These are phyloP conservation scores for Morone saxatilis DNA, from an alignment of 2,113 vertebrate genomes.

Conservation along the genomic window DNA sequence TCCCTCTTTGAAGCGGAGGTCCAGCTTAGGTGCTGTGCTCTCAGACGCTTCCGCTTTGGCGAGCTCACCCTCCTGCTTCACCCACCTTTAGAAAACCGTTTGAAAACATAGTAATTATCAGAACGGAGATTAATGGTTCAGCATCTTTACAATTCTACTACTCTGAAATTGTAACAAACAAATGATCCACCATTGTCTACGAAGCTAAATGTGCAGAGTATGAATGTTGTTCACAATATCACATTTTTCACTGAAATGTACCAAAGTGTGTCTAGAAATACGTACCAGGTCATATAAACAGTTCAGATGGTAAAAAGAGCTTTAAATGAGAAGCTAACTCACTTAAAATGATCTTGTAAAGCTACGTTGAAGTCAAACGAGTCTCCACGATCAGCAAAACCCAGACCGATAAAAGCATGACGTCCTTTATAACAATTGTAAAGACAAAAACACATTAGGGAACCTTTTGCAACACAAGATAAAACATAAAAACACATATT, in stretches of 20 bases:
- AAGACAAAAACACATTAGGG: neutral
- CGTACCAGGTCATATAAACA: neutral
- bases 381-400: conserved; percentile 94
- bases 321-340: conserved; percentile 71
- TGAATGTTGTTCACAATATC: neutral
- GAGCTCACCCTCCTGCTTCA: conserved; percentile 94
- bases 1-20: conserved; percentile 97
- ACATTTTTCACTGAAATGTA: neutral
- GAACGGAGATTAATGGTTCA: neutral
- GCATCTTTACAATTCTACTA: neutral
- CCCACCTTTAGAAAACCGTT: conserved; percentile 87
- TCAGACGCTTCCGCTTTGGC: conserved; percentile 86
- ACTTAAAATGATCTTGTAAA: conserved; percentile 98
- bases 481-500: neutral
- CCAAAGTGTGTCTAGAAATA: neutral
- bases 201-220: neutral
- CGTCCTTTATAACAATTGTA: conserved; percentile 84
- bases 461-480: neutral
- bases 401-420: conserved; percentile 94
- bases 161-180: neutral
- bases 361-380: conserved; percentile 98
- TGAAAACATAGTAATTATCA: neutral
- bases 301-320: neutral
- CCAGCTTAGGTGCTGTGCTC: conserved; percentile 89
- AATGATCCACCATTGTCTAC: neutral